Base-by-base conservation (phyloP, 2,797 vertebrate species). In the Meda fulgida region DNA sequence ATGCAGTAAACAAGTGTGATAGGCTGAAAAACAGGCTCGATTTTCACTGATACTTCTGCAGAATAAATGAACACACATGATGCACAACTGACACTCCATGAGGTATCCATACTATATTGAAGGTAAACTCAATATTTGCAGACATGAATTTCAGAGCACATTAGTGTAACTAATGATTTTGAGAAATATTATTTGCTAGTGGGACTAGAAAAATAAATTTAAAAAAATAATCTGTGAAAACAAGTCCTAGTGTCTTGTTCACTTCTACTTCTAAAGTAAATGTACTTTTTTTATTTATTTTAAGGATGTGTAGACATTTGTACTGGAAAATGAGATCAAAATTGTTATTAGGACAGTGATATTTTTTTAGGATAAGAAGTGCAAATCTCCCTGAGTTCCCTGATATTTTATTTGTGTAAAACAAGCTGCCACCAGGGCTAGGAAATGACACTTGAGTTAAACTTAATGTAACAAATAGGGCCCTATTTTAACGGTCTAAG, bases 61-160 rank as follows among this genome's bases (percentile, higher is more conserved):
- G n/a, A 83, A 63, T 72, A 81, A 71, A 72, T 72, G 51, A 60
- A 29, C 46, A 71, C 36, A 16, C 66, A 23, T 81, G 48, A 80
- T 14, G 23, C 51, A 58, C n/a, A 60, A 29, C 23, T 36, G 9
- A 16, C 16, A 48, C 81, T 36, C 8, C 13, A 63, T 18, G 55
- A 43, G 55, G 55, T 63, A 40, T 60, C 55, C n/a, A 43, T 23
- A 23, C 18, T 31, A 60, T 40, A 81, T 29, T 40, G 18, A 82
- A 46, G 38, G 53, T 46, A 63, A 81, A n/a, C 51, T 58, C 1
- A 10, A 60, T 53, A 72, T 40, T 58, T 26, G 23, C 23, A 40
- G 34, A 8, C 23, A 71, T 70, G 55, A 11, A 58, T 53, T 71
- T 60, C 26, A 78, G 7, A 60, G 1, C 4, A 43, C 4, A 43